Evolutionary conservation across 2,888 invertebrate species (phyloP), one percentile per base, ranked within the genome.

Genomic region (Camponotus fellah): DNA sequence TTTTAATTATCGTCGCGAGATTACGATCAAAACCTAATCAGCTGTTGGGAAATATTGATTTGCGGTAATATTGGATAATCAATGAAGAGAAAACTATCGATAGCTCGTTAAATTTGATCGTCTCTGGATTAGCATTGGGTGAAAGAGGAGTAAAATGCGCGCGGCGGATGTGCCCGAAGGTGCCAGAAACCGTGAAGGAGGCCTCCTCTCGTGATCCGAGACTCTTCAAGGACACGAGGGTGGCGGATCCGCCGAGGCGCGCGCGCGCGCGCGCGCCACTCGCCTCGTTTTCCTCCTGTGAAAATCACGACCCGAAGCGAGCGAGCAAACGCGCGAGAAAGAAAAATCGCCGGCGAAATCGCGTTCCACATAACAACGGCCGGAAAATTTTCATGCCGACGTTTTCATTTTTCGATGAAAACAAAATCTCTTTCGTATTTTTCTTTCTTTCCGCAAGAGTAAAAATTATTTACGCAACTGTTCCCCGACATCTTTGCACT

Each of bases 181-280:
- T 90, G 92, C 88, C 91, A 91, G 92, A 91, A 93, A 92, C 91
- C 92, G 91, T 92, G 92, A 92, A 92, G 91, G 83, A 88, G 49
- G 71, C 86, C 84, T 87, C 85, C 84, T 83, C 69, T 69, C 69
- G 88, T 80, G 89, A 83, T 86, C 60, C 89, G 88, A 71, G 86
- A 86, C 89, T 91, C 85, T 90, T 87, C 91, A 91, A 91, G 91
- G 91, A 88, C 91, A 88, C 90, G 87, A 85, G 87, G 87, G 87
- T 87, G 49, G 89, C 71, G 84, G 80, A 79, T 86, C 79, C 82
- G 87, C 75, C 82, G 87, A 87, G 86, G 82, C 82, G 76, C 32
- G 68, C 40, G 66, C 84, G n/a, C n/a, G 83, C 74, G 87, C 43
- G 72, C 74, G 81, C 65, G 9, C 21, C 40, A 60, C 40, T 40